Base-by-base conservation (phyloP, 2,113 vertebrate genomes). In the Pachyramphus minor region DNA sequence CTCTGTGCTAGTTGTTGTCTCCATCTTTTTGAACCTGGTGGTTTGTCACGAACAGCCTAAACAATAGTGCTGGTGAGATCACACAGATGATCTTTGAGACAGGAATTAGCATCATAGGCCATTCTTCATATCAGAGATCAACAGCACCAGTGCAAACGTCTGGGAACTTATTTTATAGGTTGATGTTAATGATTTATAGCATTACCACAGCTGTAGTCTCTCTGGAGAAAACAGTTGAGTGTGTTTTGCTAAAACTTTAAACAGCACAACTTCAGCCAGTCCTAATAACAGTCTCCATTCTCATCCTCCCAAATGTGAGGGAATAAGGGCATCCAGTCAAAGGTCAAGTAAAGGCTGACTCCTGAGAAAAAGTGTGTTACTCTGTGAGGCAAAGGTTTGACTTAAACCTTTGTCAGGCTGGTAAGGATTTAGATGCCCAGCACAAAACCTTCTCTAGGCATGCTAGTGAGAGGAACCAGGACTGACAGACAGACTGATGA, bases 201-300 rank as follows among this genome's bases (percentile, higher is more conserved):
- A 2, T 75, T 41, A 84, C 47, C n/a, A 82, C 41, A 79, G 77
- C 66, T 76, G 49, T 42, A 92, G 53, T 58, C 49, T 87, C 77
- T 87, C 62, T 66, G 77, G 66, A 95, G 49, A n/a, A 89, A 88
- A 89, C 14, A 87, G 62, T 22, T 76, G 80, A 89, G 55, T 39
- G 49, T 75, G n/a, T 75, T 94, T 90, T 64, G 25, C 79, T 90
- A 75, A 78, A 94, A 96, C 52, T 89, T 95, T 92, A 92, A 95
- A 72, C 68, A 72, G 5, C 64, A 64, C 44, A 69, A 27, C 60
- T 89, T 94, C 69, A 79, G 23, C 52, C 59, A 72, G 60, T 75
- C 3, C 0, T 24, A 81, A 4, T 63, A 95, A 74, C 12, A 53
- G 39, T 37, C 64, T 92, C 47, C 30, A 47, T 59, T 21, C 53